These are phyloP conservation scores for Amaurobius ferox DNA, from an alignment of 2,888 invertebrate species.

Conservation along the genomic window DNA sequence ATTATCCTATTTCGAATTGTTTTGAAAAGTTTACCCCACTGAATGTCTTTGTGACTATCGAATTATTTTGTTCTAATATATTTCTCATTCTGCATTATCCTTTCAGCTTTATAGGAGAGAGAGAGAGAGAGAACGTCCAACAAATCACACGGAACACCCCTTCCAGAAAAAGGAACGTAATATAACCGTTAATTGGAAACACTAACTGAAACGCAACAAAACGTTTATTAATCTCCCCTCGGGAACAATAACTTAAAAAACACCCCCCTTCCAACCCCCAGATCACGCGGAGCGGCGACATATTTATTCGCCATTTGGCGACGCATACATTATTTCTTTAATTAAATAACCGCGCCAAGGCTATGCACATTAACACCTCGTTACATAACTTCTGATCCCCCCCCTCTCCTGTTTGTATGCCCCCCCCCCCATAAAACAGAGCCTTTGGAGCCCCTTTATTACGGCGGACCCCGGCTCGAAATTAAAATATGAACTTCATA, in stretches of 20 bases:
- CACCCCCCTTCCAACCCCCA: conserved; percentile 21
- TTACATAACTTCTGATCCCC: conserved; percentile 53
- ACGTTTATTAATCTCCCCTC: conserved; percentile 64
- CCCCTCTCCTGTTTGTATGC: conserved; percentile 4
- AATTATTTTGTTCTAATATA: not conserved
- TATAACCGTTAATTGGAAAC: conserved; percentile 66
- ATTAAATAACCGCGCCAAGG: conserved; percentile 72
- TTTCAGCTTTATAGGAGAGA: too few relatives aligned
- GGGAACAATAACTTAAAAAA: conserved; percentile 70
- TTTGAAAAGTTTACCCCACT: too few relatives aligned
- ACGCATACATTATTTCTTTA: conserved; percentile 71
- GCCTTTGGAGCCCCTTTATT: conserved; percentile 64
- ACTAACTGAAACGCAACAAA: conserved; percentile 60
- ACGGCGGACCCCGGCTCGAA: conserved; percentile 33
- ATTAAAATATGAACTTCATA: conserved; percentile 72
- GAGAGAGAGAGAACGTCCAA: not conserved
- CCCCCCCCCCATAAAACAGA: conserved; percentile 52
- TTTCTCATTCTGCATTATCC: not conserved
- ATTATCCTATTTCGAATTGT: too few relatives aligned
- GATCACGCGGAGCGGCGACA: conserved; percentile 58
- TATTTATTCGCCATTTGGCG: conserved; percentile 72
- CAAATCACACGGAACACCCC: conserved; percentile 31
- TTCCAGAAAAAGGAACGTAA: conserved; percentile 20
- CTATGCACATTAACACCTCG: conserved; percentile 67
- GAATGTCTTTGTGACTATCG: too few relatives aligned